phyloP scores from a whole-genome alignment of 2,113 vertebrate genomes.

The Cyphomyrus plagiostoma region DNA sequence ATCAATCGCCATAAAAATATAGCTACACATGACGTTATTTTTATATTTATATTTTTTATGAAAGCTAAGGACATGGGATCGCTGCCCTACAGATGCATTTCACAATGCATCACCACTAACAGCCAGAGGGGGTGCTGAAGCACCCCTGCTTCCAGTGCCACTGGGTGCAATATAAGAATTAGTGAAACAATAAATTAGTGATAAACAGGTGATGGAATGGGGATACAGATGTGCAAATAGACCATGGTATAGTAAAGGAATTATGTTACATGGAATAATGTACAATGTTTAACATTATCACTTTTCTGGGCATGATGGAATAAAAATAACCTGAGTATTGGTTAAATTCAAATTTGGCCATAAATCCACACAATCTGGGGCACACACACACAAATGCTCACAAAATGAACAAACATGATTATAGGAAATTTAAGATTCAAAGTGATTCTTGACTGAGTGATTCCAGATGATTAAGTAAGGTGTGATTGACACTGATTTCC shows the following conservation, averaged over 20 bases:
- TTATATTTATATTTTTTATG: not conserved
- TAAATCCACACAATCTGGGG: not conserved
- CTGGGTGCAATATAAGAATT: not conserved
- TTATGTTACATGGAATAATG: not conserved
- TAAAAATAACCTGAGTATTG: not conserved
- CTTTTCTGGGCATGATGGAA: not conserved
- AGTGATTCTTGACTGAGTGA: not conserved
- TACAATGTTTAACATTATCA: not conserved
- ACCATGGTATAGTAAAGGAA: not conserved
- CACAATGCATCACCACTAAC: not conserved
- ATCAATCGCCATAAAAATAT: not conserved
- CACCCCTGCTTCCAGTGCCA: not conserved
- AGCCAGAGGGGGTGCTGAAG: not conserved
- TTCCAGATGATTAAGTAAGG: not conserved
- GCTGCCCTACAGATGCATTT: not conserved
- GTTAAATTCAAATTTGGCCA: not conserved
- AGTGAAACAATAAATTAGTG: not conserved
- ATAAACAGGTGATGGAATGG: not conserved
- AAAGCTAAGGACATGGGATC: not conserved
- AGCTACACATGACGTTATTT: too few species aligned
- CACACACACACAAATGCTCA: not conserved
- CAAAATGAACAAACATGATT: not conserved
- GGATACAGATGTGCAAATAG: not conserved
- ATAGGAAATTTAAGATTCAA: not conserved
- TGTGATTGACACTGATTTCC: slow-evolving; percentile 19